phyloP scores from a whole-genome alignment of 2,888 invertebrate genomes.

The Geophilus truncorum region DNA sequence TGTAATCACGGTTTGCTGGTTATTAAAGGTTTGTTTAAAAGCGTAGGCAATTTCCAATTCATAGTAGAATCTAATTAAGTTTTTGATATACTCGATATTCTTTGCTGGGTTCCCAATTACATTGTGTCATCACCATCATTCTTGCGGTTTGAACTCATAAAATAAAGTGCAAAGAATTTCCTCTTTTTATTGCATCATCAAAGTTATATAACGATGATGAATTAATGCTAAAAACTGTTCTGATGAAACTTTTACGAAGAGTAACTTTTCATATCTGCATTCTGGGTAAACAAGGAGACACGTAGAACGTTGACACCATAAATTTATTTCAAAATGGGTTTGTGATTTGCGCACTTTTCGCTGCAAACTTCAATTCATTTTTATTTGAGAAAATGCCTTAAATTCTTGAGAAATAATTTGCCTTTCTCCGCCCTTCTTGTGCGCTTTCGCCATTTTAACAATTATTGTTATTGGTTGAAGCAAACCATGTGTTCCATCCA shows the following conservation, averaged over 20 bases:
- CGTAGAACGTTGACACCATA: not conserved
- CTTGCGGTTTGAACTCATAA: not conserved
- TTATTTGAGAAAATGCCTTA: not conserved
- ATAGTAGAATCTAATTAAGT: not conserved
- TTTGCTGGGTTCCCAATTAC: not conserved
- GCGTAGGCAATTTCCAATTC: not conserved
- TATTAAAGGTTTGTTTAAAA: not conserved
- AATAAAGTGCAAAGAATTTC: not conserved
- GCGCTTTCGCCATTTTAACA: not conserved
- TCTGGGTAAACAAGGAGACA: not conserved
- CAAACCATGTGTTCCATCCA: not conserved
- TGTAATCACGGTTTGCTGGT: not conserved
- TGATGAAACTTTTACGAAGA: not conserved
- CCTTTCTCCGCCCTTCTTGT: not conserved
- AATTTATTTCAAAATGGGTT: not conserved
- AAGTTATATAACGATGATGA: not conserved
- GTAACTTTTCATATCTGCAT: slow-evolving; percentile 8
- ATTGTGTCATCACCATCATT: slow-evolving; percentile 1
- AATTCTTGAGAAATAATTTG: slow-evolving; percentile 20
- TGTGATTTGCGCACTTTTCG: not conserved
- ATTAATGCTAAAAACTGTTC: not conserved
- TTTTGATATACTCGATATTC: not conserved
- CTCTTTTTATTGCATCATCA: not conserved
- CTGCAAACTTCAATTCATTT: not conserved
- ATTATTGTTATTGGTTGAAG: slow-evolving; percentile 15